Percentiles rank a stretch among this genome's conserved stretches.
Conservation (phyloP, 2,113 vertebrate species). For the Mustelus asterias region DNA sequence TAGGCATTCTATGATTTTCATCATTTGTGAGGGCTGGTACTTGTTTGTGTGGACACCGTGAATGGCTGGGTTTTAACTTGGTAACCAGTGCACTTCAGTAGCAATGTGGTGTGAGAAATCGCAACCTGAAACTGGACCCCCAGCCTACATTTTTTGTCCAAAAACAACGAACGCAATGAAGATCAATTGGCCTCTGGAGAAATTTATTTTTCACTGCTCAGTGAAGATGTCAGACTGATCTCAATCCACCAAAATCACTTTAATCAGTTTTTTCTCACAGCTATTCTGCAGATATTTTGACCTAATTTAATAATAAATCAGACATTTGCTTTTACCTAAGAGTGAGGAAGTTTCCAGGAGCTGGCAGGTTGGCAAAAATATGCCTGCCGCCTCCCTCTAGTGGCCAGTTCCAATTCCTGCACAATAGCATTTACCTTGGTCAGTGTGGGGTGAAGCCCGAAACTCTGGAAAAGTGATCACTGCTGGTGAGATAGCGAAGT, state of each 20-base stretch:
- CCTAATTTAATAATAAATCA: background rate
- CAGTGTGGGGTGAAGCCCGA: background rate
- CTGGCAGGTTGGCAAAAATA: background rate
- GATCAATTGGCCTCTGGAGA: background rate
- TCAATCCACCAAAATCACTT: background rate
- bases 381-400: constrained; percentile 11
- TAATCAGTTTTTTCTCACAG: background rate
- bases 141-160: background rate
- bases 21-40: no score
- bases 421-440: background rate
- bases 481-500: background rate
- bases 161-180: background rate
- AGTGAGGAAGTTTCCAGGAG: background rate
- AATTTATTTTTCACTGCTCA: background rate
- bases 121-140: background rate
- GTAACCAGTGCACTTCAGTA: background rate
- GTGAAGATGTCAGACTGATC: background rate
- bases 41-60: background rate
- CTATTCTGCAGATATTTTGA: background rate
- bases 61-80: background rate
- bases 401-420: background rate
- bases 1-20: no score
- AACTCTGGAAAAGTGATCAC: background rate
- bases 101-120: background rate
- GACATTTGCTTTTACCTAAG: background rate